phyloP scores from a whole-genome alignment of 2,888 invertebrate genomes.

The Drosophila pseudotakahashii region DNA sequence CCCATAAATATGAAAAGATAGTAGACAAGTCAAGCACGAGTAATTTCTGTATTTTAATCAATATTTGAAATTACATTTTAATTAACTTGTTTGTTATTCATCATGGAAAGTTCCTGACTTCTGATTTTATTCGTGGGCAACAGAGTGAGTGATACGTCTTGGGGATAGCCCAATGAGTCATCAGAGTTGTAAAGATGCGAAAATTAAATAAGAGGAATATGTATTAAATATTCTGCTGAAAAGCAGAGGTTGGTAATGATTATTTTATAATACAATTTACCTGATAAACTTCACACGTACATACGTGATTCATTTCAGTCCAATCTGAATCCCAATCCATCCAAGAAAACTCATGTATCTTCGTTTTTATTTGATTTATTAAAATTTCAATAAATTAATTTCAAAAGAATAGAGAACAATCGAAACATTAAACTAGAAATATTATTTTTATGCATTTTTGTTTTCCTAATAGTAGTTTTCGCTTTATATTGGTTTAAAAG shows the following conservation, averaged over 20 bases:
- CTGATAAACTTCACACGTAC: too few relatives aligned
- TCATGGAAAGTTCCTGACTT: conserved; percentile 5
- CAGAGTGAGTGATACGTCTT: background rate
- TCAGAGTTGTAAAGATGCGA: background rate
- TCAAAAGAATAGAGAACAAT: conserved; percentile 74
- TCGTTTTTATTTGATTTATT: conserved; percentile 63
- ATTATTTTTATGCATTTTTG: conserved; percentile 60
- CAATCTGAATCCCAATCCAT: background rate
- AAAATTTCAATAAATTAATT: conserved; percentile 75
- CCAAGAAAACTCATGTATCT: background rate
- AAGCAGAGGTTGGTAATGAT: too few relatives aligned
- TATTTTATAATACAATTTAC: too few relatives aligned
- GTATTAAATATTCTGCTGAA: too few relatives aligned
- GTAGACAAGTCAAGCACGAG: conserved; percentile 8
- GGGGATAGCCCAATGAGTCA: conserved; percentile 38
- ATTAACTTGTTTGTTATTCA: background rate
- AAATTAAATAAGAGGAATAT: background rate
- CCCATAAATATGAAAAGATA: conserved; percentile 39
- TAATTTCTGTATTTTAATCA: conserved; percentile 14
- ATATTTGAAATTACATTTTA: conserved; percentile 10
- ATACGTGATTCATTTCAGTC: too few relatives aligned
- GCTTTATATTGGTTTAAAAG: conserved; percentile 56
- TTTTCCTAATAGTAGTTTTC: conserved; percentile 26
- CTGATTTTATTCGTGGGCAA: background rate
- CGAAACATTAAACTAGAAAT: conserved; percentile 76